Evolutionary conservation across 2,888 invertebrate genomes (phyloP).

Genomic region (Zelleria hepariella): DNA sequence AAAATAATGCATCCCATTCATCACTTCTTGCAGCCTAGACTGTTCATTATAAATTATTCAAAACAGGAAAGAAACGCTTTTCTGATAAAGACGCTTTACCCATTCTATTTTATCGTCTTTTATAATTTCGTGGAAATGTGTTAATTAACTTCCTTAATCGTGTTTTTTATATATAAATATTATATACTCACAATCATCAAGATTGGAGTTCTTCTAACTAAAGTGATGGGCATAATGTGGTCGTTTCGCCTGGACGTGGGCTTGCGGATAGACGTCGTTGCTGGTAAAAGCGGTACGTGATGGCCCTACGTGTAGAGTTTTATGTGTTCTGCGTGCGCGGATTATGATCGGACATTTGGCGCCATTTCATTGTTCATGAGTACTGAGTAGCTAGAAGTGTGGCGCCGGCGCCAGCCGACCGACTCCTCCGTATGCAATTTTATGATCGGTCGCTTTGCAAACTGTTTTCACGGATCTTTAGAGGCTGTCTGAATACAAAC

Average conservation of each 20-base stretch:
- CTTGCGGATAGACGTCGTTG: not conserved
- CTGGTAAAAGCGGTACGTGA: not conserved
- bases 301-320: not conserved
- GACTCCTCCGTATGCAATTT: slow-evolving; percentile 55
- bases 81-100: not conserved
- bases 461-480: slow-evolving; percentile 46
- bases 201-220: not conserved
- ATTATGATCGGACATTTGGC: slow-evolving; percentile 56
- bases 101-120: too few species aligned
- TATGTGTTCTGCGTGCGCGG: slow-evolving; percentile 19
- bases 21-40: slow-evolving; percentile 14
- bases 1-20: slow-evolving; percentile 1
- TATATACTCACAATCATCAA: too few species aligned
- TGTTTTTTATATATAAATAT: not conserved
- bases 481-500: slow-evolving; percentile 30
- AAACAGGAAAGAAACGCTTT: not conserved
- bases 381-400: slow-evolving; percentile 41
- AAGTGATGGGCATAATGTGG: not conserved
- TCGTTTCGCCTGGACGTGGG: not conserved
- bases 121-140: not conserved
- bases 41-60: not conserved
- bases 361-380: slow-evolving; percentile 64
- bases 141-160: not conserved
- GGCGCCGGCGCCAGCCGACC: slow-evolving; percentile 45
- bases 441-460: slow-evolving; percentile 48